Percentiles rank a stretch among this genome's conserved stretches.
Conservation (phyloP, 1,140 invertebrate genomes). For the Asobara japonica region DNA sequence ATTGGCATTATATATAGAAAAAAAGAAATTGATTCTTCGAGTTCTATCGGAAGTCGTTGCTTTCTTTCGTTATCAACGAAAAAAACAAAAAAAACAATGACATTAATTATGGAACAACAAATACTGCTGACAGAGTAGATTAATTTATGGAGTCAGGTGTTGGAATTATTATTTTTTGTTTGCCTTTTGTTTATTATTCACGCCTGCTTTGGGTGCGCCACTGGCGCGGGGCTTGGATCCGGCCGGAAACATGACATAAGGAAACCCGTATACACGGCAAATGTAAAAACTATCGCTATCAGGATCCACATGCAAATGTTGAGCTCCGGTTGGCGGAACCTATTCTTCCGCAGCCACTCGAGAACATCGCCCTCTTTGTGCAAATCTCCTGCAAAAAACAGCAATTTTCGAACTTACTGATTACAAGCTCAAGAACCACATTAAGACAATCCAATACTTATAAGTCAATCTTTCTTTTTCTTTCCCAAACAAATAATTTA, state of each 20-base stretch:
- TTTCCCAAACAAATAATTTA: slow-evolving; percentile 59
- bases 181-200: too few relatives aligned
- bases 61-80: neutral
- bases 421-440: neutral
- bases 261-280: slow-evolving; percentile 90
- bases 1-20: neutral
- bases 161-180: too few relatives aligned
- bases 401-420: too few relatives aligned
- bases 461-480: slow-evolving; percentile 15
- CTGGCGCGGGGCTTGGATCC: slow-evolving; percentile 66
- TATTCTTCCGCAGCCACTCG: slow-evolving; percentile 92
- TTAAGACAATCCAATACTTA: neutral
- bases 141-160: neutral
- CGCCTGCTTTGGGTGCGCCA: slow-evolving; percentile 74
- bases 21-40: neutral
- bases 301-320: slow-evolving; percentile 96
- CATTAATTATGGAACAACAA: slow-evolving; percentile 17
- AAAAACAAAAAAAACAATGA: neutral
- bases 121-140: slow-evolving; percentile 26
- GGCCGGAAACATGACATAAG: slow-evolving; percentile 88
- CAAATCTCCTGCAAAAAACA: slow-evolving; percentile 76
- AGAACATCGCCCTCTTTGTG: slow-evolving; percentile 87
- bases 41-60: neutral
- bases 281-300: slow-evolving; percentile 84
- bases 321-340: slow-evolving; percentile 91